Evolutionary conservation across 1,140 invertebrate genomes (phyloP).

Genomic region (Drosophila fuyamai): DNA sequence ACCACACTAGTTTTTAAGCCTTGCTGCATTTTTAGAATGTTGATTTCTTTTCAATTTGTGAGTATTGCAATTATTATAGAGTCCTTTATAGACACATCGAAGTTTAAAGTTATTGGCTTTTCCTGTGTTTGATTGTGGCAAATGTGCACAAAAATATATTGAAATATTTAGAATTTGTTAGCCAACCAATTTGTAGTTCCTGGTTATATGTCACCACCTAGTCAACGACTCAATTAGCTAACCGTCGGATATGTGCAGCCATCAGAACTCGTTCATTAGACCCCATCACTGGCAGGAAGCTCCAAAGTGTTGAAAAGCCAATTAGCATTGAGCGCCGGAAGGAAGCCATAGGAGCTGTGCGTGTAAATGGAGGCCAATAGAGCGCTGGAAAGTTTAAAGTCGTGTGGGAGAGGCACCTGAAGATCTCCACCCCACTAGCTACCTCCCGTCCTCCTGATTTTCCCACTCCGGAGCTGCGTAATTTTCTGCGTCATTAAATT

Average conservation of each 20-base stretch:
- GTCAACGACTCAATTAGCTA: slow-evolving; percentile 80
- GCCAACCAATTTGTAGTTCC: slow-evolving; percentile 49
- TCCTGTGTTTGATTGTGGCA: too few relatives aligned
- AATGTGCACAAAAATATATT: too few relatives aligned
- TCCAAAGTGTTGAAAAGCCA: slow-evolving; percentile 80
- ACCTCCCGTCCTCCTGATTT: background rate
- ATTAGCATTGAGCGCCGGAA: slow-evolving; percentile 75
- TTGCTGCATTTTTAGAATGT: too few relatives aligned
- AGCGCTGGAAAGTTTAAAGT: slow-evolving; percentile 58
- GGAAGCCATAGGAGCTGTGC: slow-evolving; percentile 73
- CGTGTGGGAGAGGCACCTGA: slow-evolving; percentile 16
- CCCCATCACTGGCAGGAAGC: slow-evolving; percentile 61
- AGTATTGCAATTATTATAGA: background rate
- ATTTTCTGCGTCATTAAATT: slow-evolving; percentile 85
- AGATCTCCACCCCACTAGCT: slow-evolving; percentile 35
- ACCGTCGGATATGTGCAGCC: slow-evolving; percentile 73
- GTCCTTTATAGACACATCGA: too few relatives aligned
- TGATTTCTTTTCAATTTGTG: too few relatives aligned
- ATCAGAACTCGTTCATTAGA: slow-evolving; percentile 71
- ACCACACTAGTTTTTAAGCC: too few relatives aligned
- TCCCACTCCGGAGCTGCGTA: slow-evolving; percentile 54
- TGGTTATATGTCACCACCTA: slow-evolving; percentile 66
- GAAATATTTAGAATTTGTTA: background rate
- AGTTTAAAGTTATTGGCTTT: too few relatives aligned
- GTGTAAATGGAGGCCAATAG: slow-evolving; percentile 56